phyloP scores from a whole-genome alignment of 2,888 invertebrate genomes.

The Steinernema scapterisci region DNA sequence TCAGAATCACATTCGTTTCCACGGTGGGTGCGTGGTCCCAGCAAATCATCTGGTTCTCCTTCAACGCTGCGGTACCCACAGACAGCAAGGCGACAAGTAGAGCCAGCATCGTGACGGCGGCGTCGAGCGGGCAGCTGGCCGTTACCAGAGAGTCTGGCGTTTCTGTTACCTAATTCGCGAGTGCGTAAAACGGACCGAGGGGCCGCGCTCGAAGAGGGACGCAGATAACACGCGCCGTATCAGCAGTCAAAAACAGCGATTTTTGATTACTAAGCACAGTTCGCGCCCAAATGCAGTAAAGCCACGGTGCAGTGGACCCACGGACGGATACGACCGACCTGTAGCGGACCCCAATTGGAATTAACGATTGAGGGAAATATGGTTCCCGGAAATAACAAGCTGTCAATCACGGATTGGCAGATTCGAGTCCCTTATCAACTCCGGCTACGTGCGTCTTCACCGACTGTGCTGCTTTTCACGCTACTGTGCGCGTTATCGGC shows the following conservation, averaged over 20 bases:
- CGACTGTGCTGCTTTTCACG: background rate
- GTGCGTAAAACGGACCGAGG: background rate
- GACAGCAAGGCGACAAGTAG: constrained; percentile 17
- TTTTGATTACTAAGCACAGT: constrained; percentile 13
- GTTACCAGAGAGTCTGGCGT: constrained; percentile 25
- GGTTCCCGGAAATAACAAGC: background rate
- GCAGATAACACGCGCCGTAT: constrained; percentile 7
- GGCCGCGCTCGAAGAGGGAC: background rate
- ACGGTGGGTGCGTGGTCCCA: constrained; percentile 24
- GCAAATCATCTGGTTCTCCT: constrained; percentile 17
- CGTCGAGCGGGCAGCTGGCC: background rate
- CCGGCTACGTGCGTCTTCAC: background rate
- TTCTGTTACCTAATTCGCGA: constrained; percentile 8
- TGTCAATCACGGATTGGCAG: background rate
- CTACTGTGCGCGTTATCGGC: constrained; percentile 6
- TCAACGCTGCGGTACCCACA: background rate
- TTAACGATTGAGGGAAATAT: no score
- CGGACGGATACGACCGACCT: no score
- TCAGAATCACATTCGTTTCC: constrained; percentile 3
- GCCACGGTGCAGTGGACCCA: no score
- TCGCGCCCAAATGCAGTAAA: no score
- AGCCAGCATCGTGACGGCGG: constrained; percentile 10
- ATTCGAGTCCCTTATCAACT: background rate
- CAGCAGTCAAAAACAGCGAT: constrained; percentile 12
- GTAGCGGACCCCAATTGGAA: no score